These are phyloP conservation scores for Mustela lutreola DNA, from an alignment of 2,113 vertebrate genomes.

Conservation along the genomic window DNA sequence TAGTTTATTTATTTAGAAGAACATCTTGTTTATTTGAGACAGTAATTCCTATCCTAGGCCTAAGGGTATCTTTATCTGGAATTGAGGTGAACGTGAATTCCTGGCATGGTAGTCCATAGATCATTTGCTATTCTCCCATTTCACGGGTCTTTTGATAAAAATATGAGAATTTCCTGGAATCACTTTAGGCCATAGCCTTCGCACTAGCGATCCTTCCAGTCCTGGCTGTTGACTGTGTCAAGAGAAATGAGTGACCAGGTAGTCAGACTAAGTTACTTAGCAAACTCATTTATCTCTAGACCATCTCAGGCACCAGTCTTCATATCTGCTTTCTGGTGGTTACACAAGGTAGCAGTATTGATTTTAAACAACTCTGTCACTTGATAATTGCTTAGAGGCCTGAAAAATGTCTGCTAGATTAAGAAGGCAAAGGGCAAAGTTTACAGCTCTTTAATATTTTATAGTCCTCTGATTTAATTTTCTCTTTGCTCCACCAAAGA, in stretches of 20 bases:
- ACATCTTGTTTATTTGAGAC: constrained; percentile 15
- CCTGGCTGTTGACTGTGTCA: neutral
- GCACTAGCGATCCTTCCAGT: neutral
- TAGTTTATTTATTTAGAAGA: constrained; percentile 34
- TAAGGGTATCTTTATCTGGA: neutral
- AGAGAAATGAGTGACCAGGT: constrained; percentile 51
- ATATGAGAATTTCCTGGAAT: constrained; percentile 57
- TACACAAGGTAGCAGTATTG: constrained; percentile 70
- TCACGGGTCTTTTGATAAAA: constrained; percentile 37
- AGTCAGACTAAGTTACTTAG: constrained; percentile 40
- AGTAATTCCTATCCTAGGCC: neutral
- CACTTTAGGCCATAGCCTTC: constrained; percentile 6
- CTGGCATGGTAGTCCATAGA: neutral
- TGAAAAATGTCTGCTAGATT: constrained; percentile 59
- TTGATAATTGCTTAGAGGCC: constrained; percentile 67
- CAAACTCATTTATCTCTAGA: constrained; percentile 73
- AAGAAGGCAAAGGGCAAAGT: constrained; percentile 70
- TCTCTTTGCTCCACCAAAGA: constrained; percentile 51
- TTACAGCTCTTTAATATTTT: constrained; percentile 58
- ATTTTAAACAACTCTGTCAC: constrained; percentile 67
- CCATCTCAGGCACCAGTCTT: constrained; percentile 38
- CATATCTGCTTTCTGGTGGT: constrained; percentile 71
- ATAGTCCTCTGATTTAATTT: constrained; percentile 53
- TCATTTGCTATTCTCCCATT: neutral
- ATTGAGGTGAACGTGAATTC: neutral